Percentiles rank a stretch among this genome's conserved stretches.
These are phyloP conservation scores for Caenorhabditis auriculariae DNA, from an alignment of 2,888 invertebrate genomes.

Conservation along the genomic window DNA sequence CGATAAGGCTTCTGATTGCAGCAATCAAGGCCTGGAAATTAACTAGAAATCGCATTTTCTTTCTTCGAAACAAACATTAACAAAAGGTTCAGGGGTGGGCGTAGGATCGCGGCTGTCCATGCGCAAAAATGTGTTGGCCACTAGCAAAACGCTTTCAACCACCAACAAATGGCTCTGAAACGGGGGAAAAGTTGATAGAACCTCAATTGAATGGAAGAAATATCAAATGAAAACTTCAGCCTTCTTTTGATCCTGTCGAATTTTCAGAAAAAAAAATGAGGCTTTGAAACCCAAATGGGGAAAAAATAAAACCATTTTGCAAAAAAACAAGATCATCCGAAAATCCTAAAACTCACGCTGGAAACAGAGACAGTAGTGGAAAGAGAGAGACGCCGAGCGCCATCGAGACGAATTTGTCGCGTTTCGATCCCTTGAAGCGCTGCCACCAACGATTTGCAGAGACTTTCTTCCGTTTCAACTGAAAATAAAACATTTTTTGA, in stretches of 20 bases:
- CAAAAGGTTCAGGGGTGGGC: too few species aligned
- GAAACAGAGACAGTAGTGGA: slow-evolving; percentile 23
- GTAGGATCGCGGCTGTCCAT: too few species aligned
- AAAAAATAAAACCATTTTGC: too few species aligned
- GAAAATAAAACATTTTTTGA: too few species aligned
- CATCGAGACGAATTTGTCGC: slow-evolving; percentile 7
- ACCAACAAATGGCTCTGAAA: slow-evolving; percentile 16
- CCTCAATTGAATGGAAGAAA: background rate
- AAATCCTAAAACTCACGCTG: slow-evolving; percentile 1
- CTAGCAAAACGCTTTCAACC: slow-evolving; percentile 4
- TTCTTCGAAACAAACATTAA: too few species aligned
- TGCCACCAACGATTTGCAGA: slow-evolving; percentile 12
- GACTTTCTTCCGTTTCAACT: slow-evolving; percentile 16
- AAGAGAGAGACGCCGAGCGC: slow-evolving; percentile 12
- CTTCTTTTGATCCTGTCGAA: too few species aligned
- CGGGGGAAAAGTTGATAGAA: background rate
- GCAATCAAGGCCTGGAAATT: slow-evolving; percentile 17
- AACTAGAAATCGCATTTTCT: too few species aligned
- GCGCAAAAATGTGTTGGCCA: slow-evolving; percentile 7
- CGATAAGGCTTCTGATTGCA: slow-evolving; percentile 10
- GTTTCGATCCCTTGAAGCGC: slow-evolving; percentile 25
- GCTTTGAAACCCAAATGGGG: too few species aligned
- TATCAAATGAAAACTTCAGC: too few species aligned
- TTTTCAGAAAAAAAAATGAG: too few species aligned
- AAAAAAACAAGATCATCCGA: too few species aligned